A percentile compares a stretch with the other conserved stretches of the same genome.
These are phyloP conservation scores for Heliocidaris erythrogramma DNA, from an alignment of 35 echinoderm and acorn worm species.

Conservation along the genomic window DNA sequence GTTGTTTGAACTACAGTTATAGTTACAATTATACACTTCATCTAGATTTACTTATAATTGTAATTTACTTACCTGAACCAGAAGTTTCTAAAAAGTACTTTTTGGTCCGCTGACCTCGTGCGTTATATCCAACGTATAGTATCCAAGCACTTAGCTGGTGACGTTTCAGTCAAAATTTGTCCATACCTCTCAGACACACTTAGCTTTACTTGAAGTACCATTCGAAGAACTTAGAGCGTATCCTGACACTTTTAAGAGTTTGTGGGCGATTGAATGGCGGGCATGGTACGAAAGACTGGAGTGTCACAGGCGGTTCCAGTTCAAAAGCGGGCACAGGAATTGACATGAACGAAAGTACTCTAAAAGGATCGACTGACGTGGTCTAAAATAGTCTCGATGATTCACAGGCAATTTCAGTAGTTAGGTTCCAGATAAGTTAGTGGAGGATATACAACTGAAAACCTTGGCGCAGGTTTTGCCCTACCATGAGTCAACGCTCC, in stretches of 20 bases:
- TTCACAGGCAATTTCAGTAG: neutral
- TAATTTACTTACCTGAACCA: neutral
- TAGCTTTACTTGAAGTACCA: neutral
- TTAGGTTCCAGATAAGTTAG: neutral
- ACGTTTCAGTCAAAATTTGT: neutral
- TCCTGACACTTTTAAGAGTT: neutral
- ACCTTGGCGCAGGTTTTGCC: neutral
- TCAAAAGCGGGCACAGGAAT: neutral
- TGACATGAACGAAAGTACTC: neutral
- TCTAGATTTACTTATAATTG: no score
- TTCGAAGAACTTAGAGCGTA: neutral
- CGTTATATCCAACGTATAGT: no score
- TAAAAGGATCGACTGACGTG: neutral
- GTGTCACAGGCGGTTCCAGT: neutral
- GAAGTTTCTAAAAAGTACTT: neutral
- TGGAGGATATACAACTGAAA: neutral
- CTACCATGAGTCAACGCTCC: neutral
- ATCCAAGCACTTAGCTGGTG: neutral
- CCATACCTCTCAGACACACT: neutral
- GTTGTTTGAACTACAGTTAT: no score
- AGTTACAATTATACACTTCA: no score
- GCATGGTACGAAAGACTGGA: neutral
- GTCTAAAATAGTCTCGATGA: neutral
- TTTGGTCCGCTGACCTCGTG: no score
- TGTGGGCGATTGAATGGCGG: neutral